Conservation (phyloP, 1,140 invertebrate species). For the Radopholus similis region DNA sequence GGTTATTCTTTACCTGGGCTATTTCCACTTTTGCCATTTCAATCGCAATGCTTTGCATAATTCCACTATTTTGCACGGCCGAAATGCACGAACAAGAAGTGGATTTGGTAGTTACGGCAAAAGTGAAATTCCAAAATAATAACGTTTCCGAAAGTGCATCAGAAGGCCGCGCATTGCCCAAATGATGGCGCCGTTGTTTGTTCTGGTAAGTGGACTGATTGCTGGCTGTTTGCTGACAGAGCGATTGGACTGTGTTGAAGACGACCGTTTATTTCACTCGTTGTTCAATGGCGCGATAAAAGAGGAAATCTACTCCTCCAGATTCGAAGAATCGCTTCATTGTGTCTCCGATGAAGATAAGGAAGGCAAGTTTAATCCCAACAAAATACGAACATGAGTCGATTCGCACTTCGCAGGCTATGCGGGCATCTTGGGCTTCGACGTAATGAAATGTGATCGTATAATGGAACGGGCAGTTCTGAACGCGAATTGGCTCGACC, state of each 20-base stretch:
- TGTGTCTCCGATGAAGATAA: slow-evolving; percentile 27
- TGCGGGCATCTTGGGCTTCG: too few species aligned
- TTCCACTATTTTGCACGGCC: slow-evolving; percentile 33
- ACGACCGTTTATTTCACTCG: slow-evolving; percentile 24
- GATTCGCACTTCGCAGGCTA: too few species aligned
- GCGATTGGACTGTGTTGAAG: slow-evolving; percentile 21
- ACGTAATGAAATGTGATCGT: not conserved
- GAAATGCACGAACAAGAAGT: slow-evolving; percentile 30
- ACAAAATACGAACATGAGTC: too few species aligned
- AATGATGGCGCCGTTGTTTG: slow-evolving; percentile 33
- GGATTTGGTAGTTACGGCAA: slow-evolving; percentile 17
- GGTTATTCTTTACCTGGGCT: not conserved
- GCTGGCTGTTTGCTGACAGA: slow-evolving; percentile 14
- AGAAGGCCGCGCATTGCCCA: slow-evolving; percentile 23
- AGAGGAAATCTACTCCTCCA: slow-evolving; percentile 23
- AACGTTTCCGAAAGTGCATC: slow-evolving; percentile 15
- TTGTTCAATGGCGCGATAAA: slow-evolving; percentile 23
- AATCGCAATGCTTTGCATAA: slow-evolving; percentile 33
- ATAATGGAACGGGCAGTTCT: not conserved
- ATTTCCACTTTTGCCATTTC: not conserved
- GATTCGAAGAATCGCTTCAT: slow-evolving; percentile 12
- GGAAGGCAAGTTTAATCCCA: slow-evolving; percentile 14
- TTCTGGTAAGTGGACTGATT: slow-evolving; percentile 21
- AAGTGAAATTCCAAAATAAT: not conserved
- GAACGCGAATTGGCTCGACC: not conserved